A percentile compares a stretch with the other conserved stretches of the same genome.
These are phyloP conservation scores for Charaxes varanes DNA, from an alignment of 1,140 invertebrate species.

Conservation along the genomic window DNA sequence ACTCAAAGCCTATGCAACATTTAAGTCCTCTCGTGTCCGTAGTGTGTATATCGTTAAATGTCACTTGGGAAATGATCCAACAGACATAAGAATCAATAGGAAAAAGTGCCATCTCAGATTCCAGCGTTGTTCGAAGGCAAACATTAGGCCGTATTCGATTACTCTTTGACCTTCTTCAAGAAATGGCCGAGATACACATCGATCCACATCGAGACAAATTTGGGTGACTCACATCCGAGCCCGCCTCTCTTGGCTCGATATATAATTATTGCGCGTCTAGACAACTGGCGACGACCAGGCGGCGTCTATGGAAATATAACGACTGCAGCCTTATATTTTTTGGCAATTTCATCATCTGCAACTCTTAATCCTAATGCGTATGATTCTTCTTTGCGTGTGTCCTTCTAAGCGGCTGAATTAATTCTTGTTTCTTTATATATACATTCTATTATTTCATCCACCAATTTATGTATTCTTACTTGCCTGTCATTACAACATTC, in stretches of 20 bases:
- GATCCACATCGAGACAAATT: constrained; percentile 56
- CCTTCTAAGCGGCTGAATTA: too few species aligned
- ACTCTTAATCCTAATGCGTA: too few species aligned
- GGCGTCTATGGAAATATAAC: constrained; percentile 59
- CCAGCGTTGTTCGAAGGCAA: constrained; percentile 32
- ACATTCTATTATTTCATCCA: too few species aligned
- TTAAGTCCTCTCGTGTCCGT: too few species aligned
- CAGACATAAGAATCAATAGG: constrained; percentile 2
- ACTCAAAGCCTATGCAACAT: too few species aligned
- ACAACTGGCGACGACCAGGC: constrained; percentile 58
- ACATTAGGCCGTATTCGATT: constrained; percentile 47
- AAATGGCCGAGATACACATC: constrained; percentile 52
- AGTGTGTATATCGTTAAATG: too few species aligned
- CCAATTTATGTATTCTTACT: too few species aligned
- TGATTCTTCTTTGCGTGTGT: too few species aligned
- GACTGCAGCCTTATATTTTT: constrained; percentile 42
- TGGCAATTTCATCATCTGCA: constrained; percentile 1
- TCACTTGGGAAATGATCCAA: too few species aligned
- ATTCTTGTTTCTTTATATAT: too few species aligned
- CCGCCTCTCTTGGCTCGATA: constrained; percentile 60
- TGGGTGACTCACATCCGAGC: constrained; percentile 57
- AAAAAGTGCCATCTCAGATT: constrained; percentile 9
- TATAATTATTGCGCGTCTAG: constrained; percentile 69
- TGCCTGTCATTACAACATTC: too few species aligned
- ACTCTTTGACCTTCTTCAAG: constrained; percentile 45